Conservation (phyloP, 2,113 vertebrate genomes). For the Dasyornis broadbenti region DNA sequence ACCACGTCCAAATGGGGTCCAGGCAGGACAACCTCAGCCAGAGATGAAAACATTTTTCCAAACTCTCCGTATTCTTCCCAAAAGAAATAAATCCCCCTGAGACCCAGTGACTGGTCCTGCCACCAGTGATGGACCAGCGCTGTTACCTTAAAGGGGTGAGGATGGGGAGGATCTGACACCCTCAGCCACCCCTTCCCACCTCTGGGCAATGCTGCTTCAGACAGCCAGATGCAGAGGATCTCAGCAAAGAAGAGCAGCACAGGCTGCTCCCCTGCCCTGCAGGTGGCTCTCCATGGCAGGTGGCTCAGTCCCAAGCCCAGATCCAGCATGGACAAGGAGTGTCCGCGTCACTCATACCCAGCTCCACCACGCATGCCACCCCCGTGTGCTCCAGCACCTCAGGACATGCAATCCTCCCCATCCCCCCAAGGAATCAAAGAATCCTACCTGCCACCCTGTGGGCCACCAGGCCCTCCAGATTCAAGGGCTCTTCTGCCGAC, state of each 20-base stretch:
- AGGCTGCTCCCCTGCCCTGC: neutral
- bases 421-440: conserved; percentile 19
- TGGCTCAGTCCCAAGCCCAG: neutral
- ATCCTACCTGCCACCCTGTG: conserved; percentile 93
- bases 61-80: neutral
- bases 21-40: neutral
- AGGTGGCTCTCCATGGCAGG: neutral
- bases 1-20: neutral
- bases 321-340: rapidly evolving
- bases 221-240: neutral
- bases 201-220: neutral
- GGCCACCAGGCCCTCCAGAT: conserved; percentile 91
- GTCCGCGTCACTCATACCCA: neutral
- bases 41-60: neutral
- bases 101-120: neutral
- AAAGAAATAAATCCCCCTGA: neutral
- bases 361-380: neutral
- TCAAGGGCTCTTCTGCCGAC: conserved; percentile 78
- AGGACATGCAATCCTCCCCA: neutral
- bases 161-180: rapidly evolving
- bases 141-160: neutral
- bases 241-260: neutral
- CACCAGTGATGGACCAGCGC: neutral
- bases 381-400: rapidly evolving
- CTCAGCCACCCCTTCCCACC: neutral